Evolutionary conservation across 2,797 vertebrate genomes (phyloP).

Genomic region (Lemur catta): DNA sequence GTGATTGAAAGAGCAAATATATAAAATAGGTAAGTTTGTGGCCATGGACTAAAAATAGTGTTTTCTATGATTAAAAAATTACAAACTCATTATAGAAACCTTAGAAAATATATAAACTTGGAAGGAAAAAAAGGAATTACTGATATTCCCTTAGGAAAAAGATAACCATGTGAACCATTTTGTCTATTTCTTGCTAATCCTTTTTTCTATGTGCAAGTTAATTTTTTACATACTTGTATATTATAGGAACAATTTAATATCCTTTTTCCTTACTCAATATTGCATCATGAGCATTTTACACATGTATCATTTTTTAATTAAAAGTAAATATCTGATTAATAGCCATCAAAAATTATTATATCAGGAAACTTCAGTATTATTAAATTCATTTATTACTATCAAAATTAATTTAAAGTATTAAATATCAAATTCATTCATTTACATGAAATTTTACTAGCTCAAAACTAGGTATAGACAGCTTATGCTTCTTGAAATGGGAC

Average conservation of each 20-base stretch:
- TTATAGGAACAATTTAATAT: neutral
- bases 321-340: neutral
- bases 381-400: neutral
- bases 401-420: conserved; percentile 19
- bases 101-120: neutral
- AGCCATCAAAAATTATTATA: conserved; percentile 10
- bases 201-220: neutral
- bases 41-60: neutral
- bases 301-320: neutral
- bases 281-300: neutral
- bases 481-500: neutral
- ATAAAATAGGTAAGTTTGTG: conserved; percentile 11
- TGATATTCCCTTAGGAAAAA: conserved; percentile 14
- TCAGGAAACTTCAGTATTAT: neutral
- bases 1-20: neutral
- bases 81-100: neutral
- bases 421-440: neutral
- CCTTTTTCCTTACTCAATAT: neutral
- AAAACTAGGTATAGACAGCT: neutral
- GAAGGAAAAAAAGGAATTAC: neutral
- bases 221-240: neutral
- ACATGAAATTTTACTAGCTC: conserved; percentile 33
- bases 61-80: conserved; percentile 1
- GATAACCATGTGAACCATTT: neutral
- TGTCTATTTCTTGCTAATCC: neutral